Base-by-base conservation (phyloP, 1,140 invertebrate genomes). In the Oryzaephilus surinamensis region DNA sequence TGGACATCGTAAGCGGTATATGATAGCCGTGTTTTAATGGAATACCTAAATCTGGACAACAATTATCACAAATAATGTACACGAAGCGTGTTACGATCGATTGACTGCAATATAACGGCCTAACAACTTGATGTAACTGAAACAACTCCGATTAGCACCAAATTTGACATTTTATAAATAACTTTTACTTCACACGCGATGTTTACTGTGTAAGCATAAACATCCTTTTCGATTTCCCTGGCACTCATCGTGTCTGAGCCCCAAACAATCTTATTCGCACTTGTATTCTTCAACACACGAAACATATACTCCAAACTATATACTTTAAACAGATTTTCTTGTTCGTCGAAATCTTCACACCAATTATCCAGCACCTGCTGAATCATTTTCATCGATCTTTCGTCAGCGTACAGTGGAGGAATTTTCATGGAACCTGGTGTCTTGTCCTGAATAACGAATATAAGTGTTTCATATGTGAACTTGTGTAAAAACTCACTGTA, bases 251-350 rank as follows among this genome's bases (percentile, higher is more conserved):
- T 58, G 23, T 60, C 44, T 3, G 58, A 50, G 1, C 62, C 61
- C 43, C 64, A 61, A 1, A 60, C 56, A 8, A n/a, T 30, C 0
- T 38, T 23, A 1, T 45, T 36, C 12, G 52, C 54, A 10, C 59
- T 44, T 1, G 52, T 48, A 43, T 70, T 72, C 10, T 61, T 57
- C n/a, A 76, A 27, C 6, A 44, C 48, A 26, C 50, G 61, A 37
- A 75, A 70, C 6, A 77, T 35, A 1, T 48, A 45, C 36, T 74
- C 68, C 15, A 75, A 45, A n/a, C 62, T 63, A 49, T 75, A 76
- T 4, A 76, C 44, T n/a, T 54, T 44, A 45, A 73, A n/a, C 36
- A 45, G 55, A 20, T 60, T 58, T 3, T 8, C 10, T 8, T 42
- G 10, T 5, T 45, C 40, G n/a, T 59, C 61, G 34, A 57, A 60